Conservation (phyloP, 2,888 invertebrate genomes). For the Rotaria sp. region DNA sequence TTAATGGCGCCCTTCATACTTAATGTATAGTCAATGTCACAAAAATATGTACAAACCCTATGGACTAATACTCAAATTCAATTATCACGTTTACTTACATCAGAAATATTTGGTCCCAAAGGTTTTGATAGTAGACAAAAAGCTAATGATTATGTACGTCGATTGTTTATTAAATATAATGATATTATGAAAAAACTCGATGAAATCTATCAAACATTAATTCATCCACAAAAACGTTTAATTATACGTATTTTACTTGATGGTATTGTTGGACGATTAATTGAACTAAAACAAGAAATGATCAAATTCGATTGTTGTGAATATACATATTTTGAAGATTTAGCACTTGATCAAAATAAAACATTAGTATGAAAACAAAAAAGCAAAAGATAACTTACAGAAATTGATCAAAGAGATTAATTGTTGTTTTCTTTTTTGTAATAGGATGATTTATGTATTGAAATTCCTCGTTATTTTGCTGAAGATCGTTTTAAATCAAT, state of each 20-base stretch:
- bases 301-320: conserved; percentile 18
- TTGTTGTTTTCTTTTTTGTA: too few relatives aligned
- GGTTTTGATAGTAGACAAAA: not conserved
- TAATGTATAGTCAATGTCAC: not conserved
- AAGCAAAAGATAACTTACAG: not conserved
- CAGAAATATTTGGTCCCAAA: not conserved
- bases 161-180: not conserved
- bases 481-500: not conserved
- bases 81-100: not conserved
- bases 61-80: not conserved
- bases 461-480: not conserved
- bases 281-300: conserved; percentile 23
- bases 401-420: too few relatives aligned
- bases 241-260: not conserved
- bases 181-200: not conserved
- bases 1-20: not conserved
- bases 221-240: conserved; percentile 21
- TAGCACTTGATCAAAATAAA: conserved; percentile 4
- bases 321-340: conserved; percentile 29
- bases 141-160: not conserved
- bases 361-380: not conserved
- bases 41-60: not conserved
- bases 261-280: not conserved
- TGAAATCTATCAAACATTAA: not conserved
- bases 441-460: not conserved